A percentile compares a stretch with the other conserved stretches of the same genome.
phyloP scores from a whole-genome alignment of 2,113 vertebrate species.

The Noctilio leporinus region DNA sequence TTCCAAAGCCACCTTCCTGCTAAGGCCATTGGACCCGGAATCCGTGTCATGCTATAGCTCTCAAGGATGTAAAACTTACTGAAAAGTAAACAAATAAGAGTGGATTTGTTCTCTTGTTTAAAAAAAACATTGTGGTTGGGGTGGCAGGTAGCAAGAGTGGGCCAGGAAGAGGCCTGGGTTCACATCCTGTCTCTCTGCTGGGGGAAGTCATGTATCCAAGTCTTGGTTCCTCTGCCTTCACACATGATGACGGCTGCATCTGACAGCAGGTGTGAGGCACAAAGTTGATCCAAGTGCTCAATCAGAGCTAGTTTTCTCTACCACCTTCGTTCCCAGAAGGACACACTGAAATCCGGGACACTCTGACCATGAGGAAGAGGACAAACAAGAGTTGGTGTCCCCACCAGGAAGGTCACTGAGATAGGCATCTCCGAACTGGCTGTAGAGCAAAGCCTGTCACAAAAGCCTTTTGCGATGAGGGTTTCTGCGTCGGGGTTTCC shows the following conservation, averaged over 20 bases:
- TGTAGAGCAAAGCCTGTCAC: neutral
- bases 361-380: neutral
- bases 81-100: neutral
- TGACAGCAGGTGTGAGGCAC: neutral
- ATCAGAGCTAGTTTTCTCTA: neutral
- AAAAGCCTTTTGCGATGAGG: neutral
- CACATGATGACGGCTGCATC: neutral
- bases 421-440: neutral
- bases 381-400: neutral
- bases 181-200: neutral
- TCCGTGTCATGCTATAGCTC: neutral
- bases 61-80: neutral
- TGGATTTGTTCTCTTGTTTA: neutral
- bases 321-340: neutral
- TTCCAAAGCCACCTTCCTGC: neutral
- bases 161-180: neutral
- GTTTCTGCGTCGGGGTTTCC: constrained; percentile 43
- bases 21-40: neutral
- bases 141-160: neutral
- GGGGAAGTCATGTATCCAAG: neutral
- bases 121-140: neutral
- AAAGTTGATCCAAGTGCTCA: neutral
- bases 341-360: neutral
- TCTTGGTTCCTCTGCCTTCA: neutral
- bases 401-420: neutral